Evolutionary conservation across 2,113 vertebrate genomes (phyloP), one percentile per base, ranked within the genome.

Genomic region (Hepsetus odoe): DNA sequence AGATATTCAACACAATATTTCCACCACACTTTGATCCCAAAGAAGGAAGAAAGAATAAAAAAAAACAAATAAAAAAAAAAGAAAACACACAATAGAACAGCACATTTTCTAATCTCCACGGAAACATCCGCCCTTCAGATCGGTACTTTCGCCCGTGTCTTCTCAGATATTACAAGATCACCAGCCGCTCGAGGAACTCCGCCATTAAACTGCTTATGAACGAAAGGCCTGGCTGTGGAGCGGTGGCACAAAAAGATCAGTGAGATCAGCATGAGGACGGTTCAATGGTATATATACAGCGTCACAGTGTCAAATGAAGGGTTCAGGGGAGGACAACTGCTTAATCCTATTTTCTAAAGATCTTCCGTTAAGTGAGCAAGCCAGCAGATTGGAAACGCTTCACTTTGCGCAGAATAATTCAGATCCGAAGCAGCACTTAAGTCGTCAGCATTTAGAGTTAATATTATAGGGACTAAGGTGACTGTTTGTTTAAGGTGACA

Each of bases 1-100:
- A 85, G 76, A 84, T 81, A 70, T 14, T 85, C 81, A 84, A 86
- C 79, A 88, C 86, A 75, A 85, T 72, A 84, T 83, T 80, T 59
- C 80, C 56, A 85, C 69, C 56, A 38, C 51, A 40, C 44, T 62
- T 66, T 28, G n/a, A 32, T 67, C 65, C 32, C 59, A 64, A 20
- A 12, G 7, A 26, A 78, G 11, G 71, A 46, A 46, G n/a, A 46
- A 46, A 46, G 3, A 42, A 42, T 12, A 42, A 79, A 35, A 7
- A 10, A 28, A 77, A 62, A 62, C 4, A 44, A 28, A 72, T 65
- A 49, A 53, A 32, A 28, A 72, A 22, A 59, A 20, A 14, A 5
- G 4, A 55, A 74, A 30, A 11, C 33, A 44, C 20, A 42, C 33
- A 59, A 51, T 18, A 56, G 26, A 82, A 79, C 65, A 75, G 78